These are phyloP conservation scores for Pachyrhynchus sulphureomaculatus DNA, from an alignment of 1,140 invertebrate genomes.

Conservation along the genomic window DNA sequence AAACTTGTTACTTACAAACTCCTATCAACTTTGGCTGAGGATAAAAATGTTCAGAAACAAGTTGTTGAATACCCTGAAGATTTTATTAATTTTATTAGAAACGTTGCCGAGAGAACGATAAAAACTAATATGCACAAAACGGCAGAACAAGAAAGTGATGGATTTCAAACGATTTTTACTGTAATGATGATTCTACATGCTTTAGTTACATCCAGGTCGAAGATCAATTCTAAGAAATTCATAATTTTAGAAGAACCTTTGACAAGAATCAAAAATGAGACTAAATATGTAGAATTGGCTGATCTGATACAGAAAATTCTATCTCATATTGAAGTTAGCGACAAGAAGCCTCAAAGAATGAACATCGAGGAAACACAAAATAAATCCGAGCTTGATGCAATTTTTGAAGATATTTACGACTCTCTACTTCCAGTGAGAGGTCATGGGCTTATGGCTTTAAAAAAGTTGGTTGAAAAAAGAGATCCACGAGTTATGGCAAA, in stretches of 20 bases:
- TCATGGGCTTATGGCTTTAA: constrained; percentile 74
- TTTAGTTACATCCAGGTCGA: constrained; percentile 45
- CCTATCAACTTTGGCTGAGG: constrained; percentile 45
- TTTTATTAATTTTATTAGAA: constrained; percentile 42
- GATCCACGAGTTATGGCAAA: constrained; percentile 65
- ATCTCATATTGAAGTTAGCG: neutral
- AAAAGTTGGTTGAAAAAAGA: constrained; percentile 67
- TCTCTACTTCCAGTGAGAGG: constrained; percentile 75
- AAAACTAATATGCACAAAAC: constrained; percentile 43
- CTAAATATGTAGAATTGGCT: constrained; percentile 32
- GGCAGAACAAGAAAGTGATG: constrained; percentile 33
- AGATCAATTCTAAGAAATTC: constrained; percentile 29
- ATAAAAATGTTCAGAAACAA: constrained; percentile 49
- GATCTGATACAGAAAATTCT: constrained; percentile 25
- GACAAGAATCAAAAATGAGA: constrained; percentile 35
- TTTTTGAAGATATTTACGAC: constrained; percentile 69
- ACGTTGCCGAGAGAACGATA: constrained; percentile 37
- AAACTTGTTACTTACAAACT: constrained; percentile 37
- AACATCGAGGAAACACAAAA: constrained; percentile 34
- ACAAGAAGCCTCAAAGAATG: constrained; percentile 3
- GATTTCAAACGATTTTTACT: constrained; percentile 49
- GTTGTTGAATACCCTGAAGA: constrained; percentile 48
- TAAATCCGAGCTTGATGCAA: constrained; percentile 60
- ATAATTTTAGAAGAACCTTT: constrained; percentile 34
- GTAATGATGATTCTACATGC: constrained; percentile 56